A percentile compares a stretch with the other conserved stretches of the same genome.
Conservation (phyloP, 2,888 invertebrate genomes). For the Lysandra coridon region DNA sequence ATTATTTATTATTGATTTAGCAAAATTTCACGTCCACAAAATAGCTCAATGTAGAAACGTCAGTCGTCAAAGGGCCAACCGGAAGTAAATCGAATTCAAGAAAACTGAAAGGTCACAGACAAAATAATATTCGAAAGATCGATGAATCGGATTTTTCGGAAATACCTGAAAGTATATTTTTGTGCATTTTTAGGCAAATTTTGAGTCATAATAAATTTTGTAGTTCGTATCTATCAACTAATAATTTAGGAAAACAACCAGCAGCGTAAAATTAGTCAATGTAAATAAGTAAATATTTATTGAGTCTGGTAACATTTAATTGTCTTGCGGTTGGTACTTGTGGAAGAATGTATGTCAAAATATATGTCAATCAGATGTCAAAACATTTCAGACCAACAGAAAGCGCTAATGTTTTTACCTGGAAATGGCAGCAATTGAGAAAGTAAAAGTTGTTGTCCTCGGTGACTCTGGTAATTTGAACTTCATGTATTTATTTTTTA, state of each 20-base stretch:
- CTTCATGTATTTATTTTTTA: slow-evolving; percentile 43
- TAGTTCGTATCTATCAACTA: too few relatives aligned
- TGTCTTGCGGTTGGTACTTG: slow-evolving; percentile 37
- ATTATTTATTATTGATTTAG: slow-evolving; percentile 72
- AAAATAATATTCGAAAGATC: neutral
- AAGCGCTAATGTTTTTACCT: slow-evolving; percentile 56
- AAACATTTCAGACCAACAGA: slow-evolving; percentile 43
- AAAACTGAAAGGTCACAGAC: neutral
- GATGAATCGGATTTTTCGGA: neutral
- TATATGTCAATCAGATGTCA: slow-evolving; percentile 41
- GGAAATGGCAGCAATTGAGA: slow-evolving; percentile 90
- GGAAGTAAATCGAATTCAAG: neutral
- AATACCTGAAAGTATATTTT: neutral
- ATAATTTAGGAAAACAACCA: too few relatives aligned
- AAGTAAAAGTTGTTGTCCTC: slow-evolving; percentile 94
- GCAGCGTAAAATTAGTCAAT: neutral
- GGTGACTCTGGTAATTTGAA: slow-evolving; percentile 90
- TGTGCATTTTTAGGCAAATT: neutral
- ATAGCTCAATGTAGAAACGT: slow-evolving; percentile 34
- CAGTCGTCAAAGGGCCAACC: slow-evolving; percentile 26
- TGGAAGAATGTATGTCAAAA: neutral
- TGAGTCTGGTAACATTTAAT: slow-evolving; percentile 36
- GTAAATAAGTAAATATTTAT: slow-evolving; percentile 2
- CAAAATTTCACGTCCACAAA: slow-evolving; percentile 43
- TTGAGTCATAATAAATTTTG: neutral